Evolutionary conservation across 2,113 vertebrate genomes (phyloP).

Genomic region (Ciconia boyciana): DNA sequence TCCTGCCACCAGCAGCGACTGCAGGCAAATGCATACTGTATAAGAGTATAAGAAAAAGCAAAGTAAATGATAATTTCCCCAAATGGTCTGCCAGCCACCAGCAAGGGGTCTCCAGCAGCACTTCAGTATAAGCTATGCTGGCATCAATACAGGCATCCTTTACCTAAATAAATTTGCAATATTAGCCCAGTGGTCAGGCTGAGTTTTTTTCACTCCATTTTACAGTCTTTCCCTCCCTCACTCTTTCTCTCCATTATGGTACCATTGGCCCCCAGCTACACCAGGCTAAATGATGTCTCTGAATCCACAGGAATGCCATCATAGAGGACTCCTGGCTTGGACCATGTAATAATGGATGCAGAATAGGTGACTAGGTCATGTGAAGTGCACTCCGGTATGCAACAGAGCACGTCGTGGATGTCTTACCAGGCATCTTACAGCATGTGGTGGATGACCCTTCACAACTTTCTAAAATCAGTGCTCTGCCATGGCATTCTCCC

Average conservation of each 20-base stretch:
- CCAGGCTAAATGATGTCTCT: neutral
- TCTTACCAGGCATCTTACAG: neutral
- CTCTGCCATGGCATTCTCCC: neutral
- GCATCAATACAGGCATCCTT: neutral
- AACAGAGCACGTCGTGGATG: rapidly evolving
- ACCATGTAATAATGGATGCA: neutral
- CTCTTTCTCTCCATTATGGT: rapidly evolving
- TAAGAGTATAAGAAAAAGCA: neutral
- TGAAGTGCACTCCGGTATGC: neutral
- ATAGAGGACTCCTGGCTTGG: neutral
- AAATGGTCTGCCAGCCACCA: neutral
- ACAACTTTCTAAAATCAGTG: neutral
- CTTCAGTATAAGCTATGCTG: neutral
- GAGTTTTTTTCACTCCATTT: neutral
- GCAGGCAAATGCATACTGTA: neutral
- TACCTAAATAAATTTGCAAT: neutral
- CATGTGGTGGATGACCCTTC: neutral
- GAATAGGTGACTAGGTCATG: neutral
- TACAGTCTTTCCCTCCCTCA: neutral
- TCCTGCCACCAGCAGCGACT: neutral
- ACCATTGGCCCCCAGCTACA: rapidly evolving
- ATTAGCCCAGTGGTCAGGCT: neutral
- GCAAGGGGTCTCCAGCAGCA: neutral
- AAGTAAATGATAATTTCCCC: neutral
- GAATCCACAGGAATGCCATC: neutral